Base-by-base conservation (phyloP, 1,140 invertebrate genomes). In the Platyscapa corneri region DNA sequence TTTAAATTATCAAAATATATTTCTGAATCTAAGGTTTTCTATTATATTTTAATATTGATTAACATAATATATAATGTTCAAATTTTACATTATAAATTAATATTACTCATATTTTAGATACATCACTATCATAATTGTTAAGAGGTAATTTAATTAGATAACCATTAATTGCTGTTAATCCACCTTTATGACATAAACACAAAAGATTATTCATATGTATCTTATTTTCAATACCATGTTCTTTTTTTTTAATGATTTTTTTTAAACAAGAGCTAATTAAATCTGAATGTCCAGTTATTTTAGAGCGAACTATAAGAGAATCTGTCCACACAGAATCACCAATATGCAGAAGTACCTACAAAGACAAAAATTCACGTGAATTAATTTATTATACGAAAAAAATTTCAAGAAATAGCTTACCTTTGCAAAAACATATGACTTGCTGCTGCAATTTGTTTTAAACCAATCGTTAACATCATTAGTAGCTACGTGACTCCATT, bases 281-380 rank as follows among this genome's bases (percentile, higher is more conserved):
- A 81, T 90, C 90, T n/a, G 84, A 42, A 76, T 89, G 86, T 20
- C 89, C 89, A 60, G 82, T 53, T n/a, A 93, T 76, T 85, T 92
- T 88, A 6, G 88, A 89, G 49, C 89, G 88, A 74, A 90, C 84
- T 86, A 91, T 88, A n/a, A 93, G 65, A 64, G 90, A 89, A 75
- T 93, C 84, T 6, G 92, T 80, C 92, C 92, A 93, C 18, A 93
- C 81, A 23, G 89, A 92, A 85, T 93, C 88, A 14, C 88, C 89
- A 23, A 93, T 79, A 72, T 92, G 90, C 30, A 93, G 83, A 20
- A 87, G 78, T 49, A 92, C 90, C 92, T 92, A 76, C 74, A 77
- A 79, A 83, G 64, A 83, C 60, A 60, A 49, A 37, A 67, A n/a
- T 65, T n/a, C n/a, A n/a, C n/a, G n/a, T n/a, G n/a, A n/a, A n/a